Conservation (phyloP, 1,140 invertebrate species). For the Panagrolaimus sp. region DNA sequence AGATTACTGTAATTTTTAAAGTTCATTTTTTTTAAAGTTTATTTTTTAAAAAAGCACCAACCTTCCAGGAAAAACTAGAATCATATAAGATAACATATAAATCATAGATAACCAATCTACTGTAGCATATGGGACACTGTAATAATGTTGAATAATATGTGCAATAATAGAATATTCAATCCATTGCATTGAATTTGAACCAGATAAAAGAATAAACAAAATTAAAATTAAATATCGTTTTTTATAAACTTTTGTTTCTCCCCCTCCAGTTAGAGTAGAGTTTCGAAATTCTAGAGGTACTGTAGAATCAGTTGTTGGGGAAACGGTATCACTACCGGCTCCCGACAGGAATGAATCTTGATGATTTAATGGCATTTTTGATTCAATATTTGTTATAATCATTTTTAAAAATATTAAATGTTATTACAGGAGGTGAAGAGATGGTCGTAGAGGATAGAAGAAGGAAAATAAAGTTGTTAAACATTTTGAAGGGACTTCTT, state of each 20-base stretch:
- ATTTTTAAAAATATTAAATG: neutral
- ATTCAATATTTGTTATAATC: neutral
- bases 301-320: neutral
- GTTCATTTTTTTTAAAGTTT: too few relatives aligned
- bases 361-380: neutral
- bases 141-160: constrained; percentile 47
- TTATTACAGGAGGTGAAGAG: neutral
- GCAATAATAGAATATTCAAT: constrained; percentile 49
- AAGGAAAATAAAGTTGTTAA: neutral
- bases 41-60: constrained; percentile 58
- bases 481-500: neutral
- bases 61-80: constrained; percentile 88
- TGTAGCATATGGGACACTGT: constrained; percentile 67
- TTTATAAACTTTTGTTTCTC: constrained; percentile 34
- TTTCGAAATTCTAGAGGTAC: constrained; percentile 1
- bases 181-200: constrained; percentile 57
- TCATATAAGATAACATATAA: constrained; percentile 92
- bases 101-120: constrained; percentile 95
- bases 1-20: too few relatives aligned
- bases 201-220: constrained; percentile 54
- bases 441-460: neutral
- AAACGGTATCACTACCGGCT: neutral
- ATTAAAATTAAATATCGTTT: constrained; percentile 46
- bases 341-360: neutral
- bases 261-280: neutral